These are phyloP conservation scores for Bruchidius siliquastri DNA, from an alignment of 2,888 invertebrate species.

Conservation along the genomic window DNA sequence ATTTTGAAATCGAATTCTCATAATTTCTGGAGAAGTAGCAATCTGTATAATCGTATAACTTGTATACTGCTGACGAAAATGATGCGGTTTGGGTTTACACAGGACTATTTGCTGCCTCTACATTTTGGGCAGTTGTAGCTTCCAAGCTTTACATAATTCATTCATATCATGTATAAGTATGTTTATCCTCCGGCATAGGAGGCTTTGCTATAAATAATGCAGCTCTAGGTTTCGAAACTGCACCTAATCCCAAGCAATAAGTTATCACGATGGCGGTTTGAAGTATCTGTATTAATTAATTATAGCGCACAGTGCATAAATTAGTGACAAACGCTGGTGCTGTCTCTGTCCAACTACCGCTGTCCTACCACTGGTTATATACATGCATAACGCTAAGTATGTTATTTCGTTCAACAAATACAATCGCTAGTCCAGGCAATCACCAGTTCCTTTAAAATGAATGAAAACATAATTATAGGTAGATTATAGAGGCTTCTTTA, in stretches of 20 bases:
- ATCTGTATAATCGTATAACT: no score
- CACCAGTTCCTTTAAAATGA: neutral
- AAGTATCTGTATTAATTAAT: neutral
- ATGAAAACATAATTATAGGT: no score
- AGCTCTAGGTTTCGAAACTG: neutral
- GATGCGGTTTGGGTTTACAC: no score
- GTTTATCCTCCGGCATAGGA: neutral
- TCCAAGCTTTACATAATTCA: neutral
- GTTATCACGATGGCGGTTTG: neutral
- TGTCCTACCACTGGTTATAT: neutral
- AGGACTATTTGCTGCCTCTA: no score
- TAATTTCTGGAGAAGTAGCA: no score
- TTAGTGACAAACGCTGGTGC: neutral
- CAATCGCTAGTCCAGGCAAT: neutral
- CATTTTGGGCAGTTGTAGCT: neutral
- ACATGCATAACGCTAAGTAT: neutral
- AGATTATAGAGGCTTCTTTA: no score
- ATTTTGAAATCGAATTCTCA: no score
- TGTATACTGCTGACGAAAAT: no score
- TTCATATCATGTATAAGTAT: neutral
- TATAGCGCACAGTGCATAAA: neutral
- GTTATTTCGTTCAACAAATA: neutral
- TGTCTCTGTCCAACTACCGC: neutral
- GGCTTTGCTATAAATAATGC: neutral
- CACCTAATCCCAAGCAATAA: neutral